These are phyloP conservation scores for Scolanthus callimorphus DNA, from an alignment of 92 coral and sea anemone genomes.

Conservation along the genomic window DNA sequence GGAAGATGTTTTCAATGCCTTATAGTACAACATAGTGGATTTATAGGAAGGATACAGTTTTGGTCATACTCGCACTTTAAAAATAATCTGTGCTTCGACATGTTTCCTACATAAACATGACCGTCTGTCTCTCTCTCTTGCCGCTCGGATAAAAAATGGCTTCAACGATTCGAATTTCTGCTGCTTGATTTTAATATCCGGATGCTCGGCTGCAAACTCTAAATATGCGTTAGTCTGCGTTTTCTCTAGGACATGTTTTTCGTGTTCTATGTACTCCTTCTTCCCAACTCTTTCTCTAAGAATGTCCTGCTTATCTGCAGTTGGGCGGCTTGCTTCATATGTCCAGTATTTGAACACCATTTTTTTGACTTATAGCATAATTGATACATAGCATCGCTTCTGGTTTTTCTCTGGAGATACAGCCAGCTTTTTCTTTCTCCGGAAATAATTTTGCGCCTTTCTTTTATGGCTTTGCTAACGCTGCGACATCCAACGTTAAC, in stretches of 20 bases:
- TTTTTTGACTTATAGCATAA: conserved; percentile 12
- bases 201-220: conserved; percentile 26
- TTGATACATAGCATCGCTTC: conserved; percentile 25
- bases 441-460: conserved; percentile 29
- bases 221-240: conserved; percentile 47
- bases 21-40: no score
- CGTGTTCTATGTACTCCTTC: conserved; percentile 34
- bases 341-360: conserved; percentile 35
- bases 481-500: conserved; percentile 28
- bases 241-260: conserved; percentile 53
- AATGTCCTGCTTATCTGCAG: conserved; percentile 43
- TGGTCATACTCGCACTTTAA: no score
- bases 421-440: conserved; percentile 52
- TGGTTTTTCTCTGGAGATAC: conserved; percentile 17
- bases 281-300: conserved; percentile 26
- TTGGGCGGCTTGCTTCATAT: conserved; percentile 45
- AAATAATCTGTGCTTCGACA: conserved; percentile 40
- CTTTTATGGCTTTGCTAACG: conserved; percentile 16
- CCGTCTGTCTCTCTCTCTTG: conserved; percentile 41
- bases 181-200: conserved; percentile 29
- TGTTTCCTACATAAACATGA: conserved; percentile 49
- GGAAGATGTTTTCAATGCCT: no score
- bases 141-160: conserved; percentile 45
- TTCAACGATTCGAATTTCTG: conserved; percentile 46
- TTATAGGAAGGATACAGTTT: no score